A percentile compares a stretch with the other conserved stretches of the same genome.
These are phyloP conservation scores for Anoplolepis gracilipes DNA, from an alignment of 1,140 invertebrate genomes.

Conservation along the genomic window DNA sequence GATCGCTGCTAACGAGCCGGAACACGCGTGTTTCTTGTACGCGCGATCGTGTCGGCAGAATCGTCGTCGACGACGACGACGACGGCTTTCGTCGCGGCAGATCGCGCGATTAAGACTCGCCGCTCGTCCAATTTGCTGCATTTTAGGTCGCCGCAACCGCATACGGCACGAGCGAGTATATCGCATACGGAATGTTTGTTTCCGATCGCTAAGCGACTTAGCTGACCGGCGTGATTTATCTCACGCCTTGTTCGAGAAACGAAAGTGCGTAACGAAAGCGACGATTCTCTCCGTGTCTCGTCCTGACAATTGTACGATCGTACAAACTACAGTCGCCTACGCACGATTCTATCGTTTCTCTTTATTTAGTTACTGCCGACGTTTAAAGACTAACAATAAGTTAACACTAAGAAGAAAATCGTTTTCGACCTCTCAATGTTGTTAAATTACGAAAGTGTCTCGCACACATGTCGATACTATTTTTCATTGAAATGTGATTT, in stretches of 20 bases:
- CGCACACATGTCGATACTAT: no score
- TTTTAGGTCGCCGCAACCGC: slow-evolving; percentile 2
- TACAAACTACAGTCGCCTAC: background rate
- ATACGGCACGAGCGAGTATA: slow-evolving; percentile 10
- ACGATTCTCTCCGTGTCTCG: slow-evolving; percentile 24
- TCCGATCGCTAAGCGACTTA: slow-evolving; percentile 15
- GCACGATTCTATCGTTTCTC: slow-evolving; percentile 17
- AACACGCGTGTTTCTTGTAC: slow-evolving; percentile 53
- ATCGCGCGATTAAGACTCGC: slow-evolving; percentile 63
- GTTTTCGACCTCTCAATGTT: no score
- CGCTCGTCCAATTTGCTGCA: slow-evolving; percentile 63
- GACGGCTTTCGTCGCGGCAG: slow-evolving; percentile 57
- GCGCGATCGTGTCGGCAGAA: slow-evolving; percentile 46
- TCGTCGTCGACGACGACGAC: background rate
- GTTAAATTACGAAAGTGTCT: no score
- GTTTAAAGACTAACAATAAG: background rate
- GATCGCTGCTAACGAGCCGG: slow-evolving; percentile 66
- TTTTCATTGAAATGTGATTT: background rate
- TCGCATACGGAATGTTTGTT: slow-evolving; percentile 33
- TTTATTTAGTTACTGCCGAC: background rate
- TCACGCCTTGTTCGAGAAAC: slow-evolving; percentile 12
- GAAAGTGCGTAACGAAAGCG: slow-evolving; percentile 25
- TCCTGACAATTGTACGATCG: background rate
- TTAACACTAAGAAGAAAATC: background rate
- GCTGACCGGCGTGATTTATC: slow-evolving; percentile 29